Conservation (phyloP, 2,113 vertebrate species). For the Uropsilus gracilis region DNA sequence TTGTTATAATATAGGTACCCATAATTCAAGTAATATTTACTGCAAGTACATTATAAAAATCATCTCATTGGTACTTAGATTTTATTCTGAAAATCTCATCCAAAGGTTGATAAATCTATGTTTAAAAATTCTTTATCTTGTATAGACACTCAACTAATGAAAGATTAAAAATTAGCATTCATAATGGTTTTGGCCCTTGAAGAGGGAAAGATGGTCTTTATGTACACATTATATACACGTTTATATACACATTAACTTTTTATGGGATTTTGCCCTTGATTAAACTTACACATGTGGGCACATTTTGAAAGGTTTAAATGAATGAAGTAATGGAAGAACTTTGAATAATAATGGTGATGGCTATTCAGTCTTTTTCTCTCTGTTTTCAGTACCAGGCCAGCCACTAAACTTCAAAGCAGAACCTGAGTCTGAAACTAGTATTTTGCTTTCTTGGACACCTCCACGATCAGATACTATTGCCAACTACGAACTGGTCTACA, state of each 20-base stretch:
- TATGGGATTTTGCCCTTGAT: neutral
- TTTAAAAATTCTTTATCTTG: neutral
- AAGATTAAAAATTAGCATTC: neutral
- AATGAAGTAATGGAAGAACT: neutral
- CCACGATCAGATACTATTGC: conserved; percentile 96
- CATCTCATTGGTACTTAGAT: neutral
- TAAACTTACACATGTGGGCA: neutral
- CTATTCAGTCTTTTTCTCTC: conserved; percentile 38
- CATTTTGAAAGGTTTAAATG: neutral
- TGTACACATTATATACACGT: too few relatives aligned
- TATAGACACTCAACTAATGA: neutral
- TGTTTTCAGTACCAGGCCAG: conserved; percentile 94
- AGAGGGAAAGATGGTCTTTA: neutral
- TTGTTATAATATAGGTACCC: neutral
- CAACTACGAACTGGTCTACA: conserved; percentile 96
- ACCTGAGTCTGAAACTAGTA: conserved; percentile 98
- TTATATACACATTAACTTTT: neutral
- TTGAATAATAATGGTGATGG: neutral
- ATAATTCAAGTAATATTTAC: neutral
- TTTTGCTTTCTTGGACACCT: conserved; percentile 96
- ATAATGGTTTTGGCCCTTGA: neutral
- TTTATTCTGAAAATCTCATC: conserved; percentile 7
- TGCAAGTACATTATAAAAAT: neutral
- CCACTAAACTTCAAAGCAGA: conserved; percentile 97
- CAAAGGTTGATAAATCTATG: neutral